Conservation (phyloP, 2,113 vertebrate genomes). For the Crotalus horridus region DNA sequence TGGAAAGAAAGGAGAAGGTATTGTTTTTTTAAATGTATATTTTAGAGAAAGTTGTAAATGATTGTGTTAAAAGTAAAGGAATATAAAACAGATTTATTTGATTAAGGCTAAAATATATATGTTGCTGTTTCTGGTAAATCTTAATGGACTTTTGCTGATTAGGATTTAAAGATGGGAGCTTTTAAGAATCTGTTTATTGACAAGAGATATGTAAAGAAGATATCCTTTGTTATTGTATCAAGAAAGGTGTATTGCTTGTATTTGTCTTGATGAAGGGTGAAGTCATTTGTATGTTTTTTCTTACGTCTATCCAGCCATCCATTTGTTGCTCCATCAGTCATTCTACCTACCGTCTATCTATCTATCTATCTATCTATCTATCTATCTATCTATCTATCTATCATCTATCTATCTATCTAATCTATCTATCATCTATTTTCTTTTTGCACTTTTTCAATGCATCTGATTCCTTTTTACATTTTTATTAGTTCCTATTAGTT, state of each 20-base stretch:
- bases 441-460: neutral
- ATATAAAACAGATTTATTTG: neutral
- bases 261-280: neutral
- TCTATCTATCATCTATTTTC: too few relatives aligned
- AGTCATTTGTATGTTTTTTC: neutral
- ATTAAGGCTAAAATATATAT: neutral
- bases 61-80: neutral
- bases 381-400: too few relatives aligned
- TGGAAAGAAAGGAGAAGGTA: neutral
- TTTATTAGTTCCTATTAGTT: neutral
- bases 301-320: neutral
- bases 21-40: neutral
- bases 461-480: neutral
- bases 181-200: neutral
- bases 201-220: neutral
- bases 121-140: neutral
- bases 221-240: neutral
- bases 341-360: neutral
- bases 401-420: too few relatives aligned
- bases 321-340: neutral
- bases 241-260: neutral
- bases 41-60: neutral
- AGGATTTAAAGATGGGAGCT: neutral
- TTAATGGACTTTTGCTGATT: neutral
- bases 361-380: too few relatives aligned